phyloP scores from a whole-genome alignment of 2,888 invertebrate species.

The Congeria kusceri region DNA sequence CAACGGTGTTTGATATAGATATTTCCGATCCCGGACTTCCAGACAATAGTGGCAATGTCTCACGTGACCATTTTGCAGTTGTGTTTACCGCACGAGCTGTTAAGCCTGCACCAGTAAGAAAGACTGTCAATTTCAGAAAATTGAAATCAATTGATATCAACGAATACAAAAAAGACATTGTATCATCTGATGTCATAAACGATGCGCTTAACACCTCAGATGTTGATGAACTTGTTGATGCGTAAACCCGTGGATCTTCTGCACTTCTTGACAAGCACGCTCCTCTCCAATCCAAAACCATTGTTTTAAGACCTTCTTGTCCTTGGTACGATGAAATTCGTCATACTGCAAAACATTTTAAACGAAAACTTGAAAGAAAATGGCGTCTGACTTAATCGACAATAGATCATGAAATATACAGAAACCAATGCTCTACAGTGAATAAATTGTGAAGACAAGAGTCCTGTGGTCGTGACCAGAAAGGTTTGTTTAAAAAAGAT shows the following conservation, averaged over 20 bases:
- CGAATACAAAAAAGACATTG: constrained; percentile 26
- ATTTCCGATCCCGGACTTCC: constrained; percentile 42
- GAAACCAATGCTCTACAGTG: too few relatives aligned
- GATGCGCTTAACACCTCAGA: too few relatives aligned
- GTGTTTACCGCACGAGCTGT: constrained; percentile 22
- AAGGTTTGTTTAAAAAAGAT: too few relatives aligned
- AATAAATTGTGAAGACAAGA: too few relatives aligned
- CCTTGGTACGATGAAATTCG: background rate
- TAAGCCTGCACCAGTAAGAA: constrained; percentile 38
- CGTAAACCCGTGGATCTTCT: too few relatives aligned
- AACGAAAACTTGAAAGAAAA: too few relatives aligned
- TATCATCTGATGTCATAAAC: constrained; percentile 2
- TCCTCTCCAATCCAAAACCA: too few relatives aligned
- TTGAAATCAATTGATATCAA: constrained; percentile 28
- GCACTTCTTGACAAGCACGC: too few relatives aligned
- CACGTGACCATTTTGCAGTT: constrained; percentile 46
- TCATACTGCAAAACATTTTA: background rate
- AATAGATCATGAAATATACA: too few relatives aligned
- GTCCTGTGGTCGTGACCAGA: too few relatives aligned
- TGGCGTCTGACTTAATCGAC: too few relatives aligned
- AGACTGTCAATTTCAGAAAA: constrained; percentile 41
- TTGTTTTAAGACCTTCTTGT: background rate
- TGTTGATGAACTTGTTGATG: too few relatives aligned
- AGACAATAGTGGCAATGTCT: constrained; percentile 26
- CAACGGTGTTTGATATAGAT: constrained; percentile 31